Evolutionary conservation across 2,888 invertebrate species (phyloP).

Genomic region (Allygus modestus): DNA sequence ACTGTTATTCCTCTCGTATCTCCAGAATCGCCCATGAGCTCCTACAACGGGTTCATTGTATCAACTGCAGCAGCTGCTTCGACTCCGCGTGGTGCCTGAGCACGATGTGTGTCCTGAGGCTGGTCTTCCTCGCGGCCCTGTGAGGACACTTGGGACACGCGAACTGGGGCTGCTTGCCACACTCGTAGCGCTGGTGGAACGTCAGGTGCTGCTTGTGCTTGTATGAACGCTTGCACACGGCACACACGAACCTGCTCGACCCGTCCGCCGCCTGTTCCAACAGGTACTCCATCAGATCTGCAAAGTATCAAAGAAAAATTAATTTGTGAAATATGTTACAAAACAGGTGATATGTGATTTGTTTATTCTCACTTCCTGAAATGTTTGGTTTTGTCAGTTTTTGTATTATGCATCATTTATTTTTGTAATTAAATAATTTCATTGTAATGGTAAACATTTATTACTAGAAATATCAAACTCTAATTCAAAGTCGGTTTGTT

Average conservation of each 20-base stretch:
- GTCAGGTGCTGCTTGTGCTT: slow-evolving; percentile 73
- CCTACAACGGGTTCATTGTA: slow-evolving; percentile 3
- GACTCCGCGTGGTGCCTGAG: neutral
- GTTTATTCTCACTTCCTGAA: no score
- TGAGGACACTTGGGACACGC: slow-evolving; percentile 79
- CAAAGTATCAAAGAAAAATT: neutral
- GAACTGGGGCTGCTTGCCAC: slow-evolving; percentile 79
- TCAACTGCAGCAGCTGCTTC: neutral
- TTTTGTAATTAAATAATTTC: no score
- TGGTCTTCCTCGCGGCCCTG: slow-evolving; percentile 58
- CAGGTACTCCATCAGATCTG: slow-evolving; percentile 4
- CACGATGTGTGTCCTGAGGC: slow-evolving; percentile 56
- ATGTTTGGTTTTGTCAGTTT: no score
- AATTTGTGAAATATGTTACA: no score
- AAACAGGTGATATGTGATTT: no score
- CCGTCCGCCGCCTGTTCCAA: neutral
- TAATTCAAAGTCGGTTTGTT: no score
- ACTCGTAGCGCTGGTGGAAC: slow-evolving; percentile 79
- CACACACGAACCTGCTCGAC: slow-evolving; percentile 45
- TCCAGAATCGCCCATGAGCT: no score
- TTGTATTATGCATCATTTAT: no score
- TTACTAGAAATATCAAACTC: no score
- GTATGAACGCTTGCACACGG: slow-evolving; percentile 64
- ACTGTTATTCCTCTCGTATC: no score
- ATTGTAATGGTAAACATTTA: no score